A percentile compares a stretch with the other conserved stretches of the same genome.
phyloP scores from a whole-genome alignment of 2,888 invertebrate species.

The Spodoptera picta region DNA sequence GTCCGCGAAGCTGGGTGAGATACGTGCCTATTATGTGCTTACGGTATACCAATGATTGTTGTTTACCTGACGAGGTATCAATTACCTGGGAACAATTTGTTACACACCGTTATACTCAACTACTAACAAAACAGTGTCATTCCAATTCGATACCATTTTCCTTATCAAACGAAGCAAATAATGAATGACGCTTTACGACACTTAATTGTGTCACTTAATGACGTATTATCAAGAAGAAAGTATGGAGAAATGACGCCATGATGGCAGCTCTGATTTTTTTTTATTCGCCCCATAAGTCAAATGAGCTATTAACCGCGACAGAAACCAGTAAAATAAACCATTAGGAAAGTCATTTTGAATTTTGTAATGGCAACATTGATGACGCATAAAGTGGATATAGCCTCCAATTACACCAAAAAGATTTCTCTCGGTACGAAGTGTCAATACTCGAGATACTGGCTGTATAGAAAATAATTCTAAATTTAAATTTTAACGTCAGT shows the following conservation, averaged over 20 bases:
- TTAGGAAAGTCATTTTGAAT: conserved; percentile 36
- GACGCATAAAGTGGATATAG: conserved; percentile 20
- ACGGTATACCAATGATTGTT: conserved; percentile 58
- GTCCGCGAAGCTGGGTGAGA: conserved; percentile 31
- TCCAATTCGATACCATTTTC: conserved; percentile 23
- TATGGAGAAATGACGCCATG: conserved; percentile 20
- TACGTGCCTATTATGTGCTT: conserved; percentile 65
- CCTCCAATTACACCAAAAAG: conserved; percentile 19
- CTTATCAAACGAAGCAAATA: conserved; percentile 14
- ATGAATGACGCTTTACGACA: conserved; percentile 24
- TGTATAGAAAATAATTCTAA: conserved; percentile 20
- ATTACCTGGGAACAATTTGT: conserved; percentile 45
- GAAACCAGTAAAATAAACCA: conserved; percentile 39
- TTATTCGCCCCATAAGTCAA: conserved; percentile 41
- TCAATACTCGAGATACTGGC: conserved; percentile 9
- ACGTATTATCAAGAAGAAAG: conserved; percentile 8
- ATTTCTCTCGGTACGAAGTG: conserved; percentile 17
- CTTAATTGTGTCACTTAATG: conserved; percentile 45
- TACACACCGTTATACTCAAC: conserved; percentile 67
- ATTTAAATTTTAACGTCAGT: conserved; percentile 24
- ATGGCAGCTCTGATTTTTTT: conserved; percentile 30
- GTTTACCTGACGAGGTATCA: conserved; percentile 64
- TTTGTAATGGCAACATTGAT: conserved; percentile 33
- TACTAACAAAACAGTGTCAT: conserved; percentile 67
- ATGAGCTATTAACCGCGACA: conserved; percentile 29